Conservation (phyloP, 2,888 invertebrate species). For the Corbicula japonica region DNA sequence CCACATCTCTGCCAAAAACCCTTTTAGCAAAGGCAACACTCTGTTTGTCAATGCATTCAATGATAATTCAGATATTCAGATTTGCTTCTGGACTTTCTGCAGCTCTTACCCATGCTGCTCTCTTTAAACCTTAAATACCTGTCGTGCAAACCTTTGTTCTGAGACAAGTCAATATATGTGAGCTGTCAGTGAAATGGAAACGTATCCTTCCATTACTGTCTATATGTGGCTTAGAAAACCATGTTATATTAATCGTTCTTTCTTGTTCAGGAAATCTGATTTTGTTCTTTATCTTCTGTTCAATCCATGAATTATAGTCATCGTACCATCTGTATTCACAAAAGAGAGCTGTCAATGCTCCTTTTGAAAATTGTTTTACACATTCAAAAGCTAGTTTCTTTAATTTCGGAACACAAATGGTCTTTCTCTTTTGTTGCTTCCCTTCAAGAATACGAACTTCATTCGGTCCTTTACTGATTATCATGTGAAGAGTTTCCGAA, state of each 20-base stretch:
- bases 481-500: no score
- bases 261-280: not conserved
- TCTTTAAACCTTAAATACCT: slow-evolving; percentile 35
- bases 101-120: slow-evolving; percentile 21
- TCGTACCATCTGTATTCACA: slow-evolving; percentile 2
- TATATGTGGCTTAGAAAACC: slow-evolving; percentile 33
- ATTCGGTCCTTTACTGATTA: no score
- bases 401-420: no score
- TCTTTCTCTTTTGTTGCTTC: no score
- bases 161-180: slow-evolving; percentile 52
- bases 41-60: slow-evolving; percentile 42
- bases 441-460: no score
- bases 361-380: slow-evolving; percentile 10
- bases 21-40: slow-evolving; percentile 42
- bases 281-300: not conserved
- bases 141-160: slow-evolving; percentile 58
- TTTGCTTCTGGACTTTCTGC: slow-evolving; percentile 12
- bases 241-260: slow-evolving; percentile 1
- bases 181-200: slow-evolving; percentile 51
- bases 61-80: slow-evolving; percentile 25
- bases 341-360: not conserved
- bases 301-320: not conserved
- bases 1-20: slow-evolving; percentile 41
- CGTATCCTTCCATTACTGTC: not conserved
- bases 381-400: not conserved